Evolutionary conservation across 2,113 vertebrate genomes (phyloP).

Genomic region (Saccopteryx bilineata): DNA sequence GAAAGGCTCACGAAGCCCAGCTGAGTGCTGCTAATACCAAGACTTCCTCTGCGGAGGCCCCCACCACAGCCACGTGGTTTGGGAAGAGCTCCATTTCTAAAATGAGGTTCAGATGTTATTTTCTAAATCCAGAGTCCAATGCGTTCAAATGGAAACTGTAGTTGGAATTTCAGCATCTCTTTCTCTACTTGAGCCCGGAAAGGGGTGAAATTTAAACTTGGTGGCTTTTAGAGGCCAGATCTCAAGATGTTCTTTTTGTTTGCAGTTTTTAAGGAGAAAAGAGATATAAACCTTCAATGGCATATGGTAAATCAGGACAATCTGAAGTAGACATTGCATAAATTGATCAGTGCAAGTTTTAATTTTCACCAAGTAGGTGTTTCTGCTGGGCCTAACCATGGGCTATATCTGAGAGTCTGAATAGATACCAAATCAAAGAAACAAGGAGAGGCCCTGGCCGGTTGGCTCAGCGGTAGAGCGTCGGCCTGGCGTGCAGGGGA

Average conservation of each 20-base stretch:
- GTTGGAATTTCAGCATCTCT: not conserved
- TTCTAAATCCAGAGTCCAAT: slow-evolving; percentile 46
- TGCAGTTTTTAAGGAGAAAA: slow-evolving; percentile 41
- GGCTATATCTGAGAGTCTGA: not conserved
- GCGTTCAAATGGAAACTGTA: not conserved
- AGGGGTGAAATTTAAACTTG: not conserved
- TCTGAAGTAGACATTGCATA: slow-evolving; percentile 1
- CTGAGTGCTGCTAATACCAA: not conserved
- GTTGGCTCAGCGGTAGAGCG: too few relatives aligned
- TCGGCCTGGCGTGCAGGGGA: too few relatives aligned
- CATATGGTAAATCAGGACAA: not conserved
- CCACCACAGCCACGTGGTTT: slow-evolving; percentile 29
- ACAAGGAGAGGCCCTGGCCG: not conserved
- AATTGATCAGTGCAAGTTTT: not conserved
- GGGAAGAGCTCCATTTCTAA: slow-evolving; percentile 63
- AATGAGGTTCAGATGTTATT: slow-evolving; percentile 77
- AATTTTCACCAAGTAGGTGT: not conserved
- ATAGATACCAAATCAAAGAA: not conserved
- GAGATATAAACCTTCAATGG: not conserved
- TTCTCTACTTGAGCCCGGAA: not conserved
- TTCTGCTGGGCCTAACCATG: not conserved
- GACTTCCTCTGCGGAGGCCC: not conserved
- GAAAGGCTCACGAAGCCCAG: not conserved
- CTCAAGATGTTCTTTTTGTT: slow-evolving; percentile 19
- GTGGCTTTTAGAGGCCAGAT: not conserved